Evolutionary conservation across 1,140 invertebrate genomes (phyloP).

Genomic region (Euura saliciscinereae): DNA sequence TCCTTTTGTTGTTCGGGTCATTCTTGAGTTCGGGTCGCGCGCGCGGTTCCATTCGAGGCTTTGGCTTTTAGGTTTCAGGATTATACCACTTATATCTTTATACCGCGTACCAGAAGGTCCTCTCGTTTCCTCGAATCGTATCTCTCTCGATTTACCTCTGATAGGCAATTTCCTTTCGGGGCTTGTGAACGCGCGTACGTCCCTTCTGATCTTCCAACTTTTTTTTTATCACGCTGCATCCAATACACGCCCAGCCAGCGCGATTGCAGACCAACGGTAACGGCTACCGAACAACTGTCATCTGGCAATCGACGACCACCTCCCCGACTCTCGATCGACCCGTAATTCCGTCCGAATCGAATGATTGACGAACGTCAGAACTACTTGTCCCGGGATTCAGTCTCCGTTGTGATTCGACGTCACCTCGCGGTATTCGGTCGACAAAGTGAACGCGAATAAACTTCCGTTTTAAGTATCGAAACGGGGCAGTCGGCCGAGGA

Average conservation of each 20-base stretch:
- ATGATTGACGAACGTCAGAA: background rate
- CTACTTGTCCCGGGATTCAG: no score
- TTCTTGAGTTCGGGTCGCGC: no score
- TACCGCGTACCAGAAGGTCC: background rate
- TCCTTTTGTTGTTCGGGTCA: no score
- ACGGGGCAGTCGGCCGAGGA: background rate
- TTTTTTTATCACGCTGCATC: background rate
- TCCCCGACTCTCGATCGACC: background rate
- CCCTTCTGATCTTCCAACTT: background rate
- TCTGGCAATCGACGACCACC: background rate
- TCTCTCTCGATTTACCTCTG: background rate
- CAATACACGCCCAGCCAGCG: background rate
- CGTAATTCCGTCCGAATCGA: background rate
- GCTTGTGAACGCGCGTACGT: background rate
- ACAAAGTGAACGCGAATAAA: no score
- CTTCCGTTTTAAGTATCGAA: background rate
- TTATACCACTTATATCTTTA: slow-evolving; percentile 4
- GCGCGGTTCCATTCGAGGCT: no score
- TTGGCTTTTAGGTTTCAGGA: background rate
- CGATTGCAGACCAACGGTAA: no score
- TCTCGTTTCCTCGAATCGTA: background rate
- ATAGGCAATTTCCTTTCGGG: background rate
- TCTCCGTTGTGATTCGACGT: background rate
- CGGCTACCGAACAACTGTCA: no score
- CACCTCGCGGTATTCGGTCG: background rate